Percentiles rank a stretch among this genome's conserved stretches.
These are phyloP conservation scores for Tricholauxania praeusta DNA, from an alignment of 2,888 invertebrate genomes.

Conservation along the genomic window DNA sequence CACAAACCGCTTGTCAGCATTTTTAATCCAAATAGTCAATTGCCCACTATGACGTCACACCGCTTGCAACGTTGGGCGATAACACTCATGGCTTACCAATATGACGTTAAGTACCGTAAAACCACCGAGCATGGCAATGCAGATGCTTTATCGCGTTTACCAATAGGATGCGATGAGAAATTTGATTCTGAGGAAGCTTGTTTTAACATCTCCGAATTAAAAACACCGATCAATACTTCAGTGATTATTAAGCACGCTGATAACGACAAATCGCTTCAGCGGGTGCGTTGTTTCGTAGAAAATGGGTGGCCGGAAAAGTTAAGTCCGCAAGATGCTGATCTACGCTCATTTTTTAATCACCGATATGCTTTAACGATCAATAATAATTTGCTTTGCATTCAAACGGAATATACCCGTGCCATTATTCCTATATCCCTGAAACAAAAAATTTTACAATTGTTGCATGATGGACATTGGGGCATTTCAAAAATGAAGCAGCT, in stretches of 20 bases:
- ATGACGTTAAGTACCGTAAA: constrained; percentile 23
- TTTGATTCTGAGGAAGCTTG: constrained; percentile 39
- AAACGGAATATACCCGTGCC: constrained; percentile 31
- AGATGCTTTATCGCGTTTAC: constrained; percentile 32
- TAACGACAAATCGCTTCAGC: neutral
- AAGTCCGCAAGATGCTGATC: constrained; percentile 15
- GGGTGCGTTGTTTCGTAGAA: constrained; percentile 11
- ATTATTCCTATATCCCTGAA: constrained; percentile 28
- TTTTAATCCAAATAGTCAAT: constrained; percentile 21
- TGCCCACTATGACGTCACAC: constrained; percentile 20
- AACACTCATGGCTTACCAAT: constrained; percentile 25
- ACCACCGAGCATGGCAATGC: constrained; percentile 28
- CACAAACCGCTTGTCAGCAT: constrained; percentile 28
- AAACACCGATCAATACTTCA: constrained; percentile 17
- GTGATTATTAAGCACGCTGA: neutral
- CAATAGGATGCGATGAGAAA: constrained; percentile 24
- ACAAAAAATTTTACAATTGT: constrained; percentile 28
- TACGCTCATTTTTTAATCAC: constrained; percentile 34
- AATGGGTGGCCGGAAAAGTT: constrained; percentile 25
- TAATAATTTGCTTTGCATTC: constrained; percentile 36
- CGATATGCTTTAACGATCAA: constrained; percentile 29
- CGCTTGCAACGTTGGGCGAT: constrained; percentile 29
- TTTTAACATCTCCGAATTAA: neutral
- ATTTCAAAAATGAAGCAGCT: constrained; percentile 38
- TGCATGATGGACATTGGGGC: constrained; percentile 41